phyloP scores from a whole-genome alignment of 2,888 invertebrate genomes.

The Hipparchia semele region DNA sequence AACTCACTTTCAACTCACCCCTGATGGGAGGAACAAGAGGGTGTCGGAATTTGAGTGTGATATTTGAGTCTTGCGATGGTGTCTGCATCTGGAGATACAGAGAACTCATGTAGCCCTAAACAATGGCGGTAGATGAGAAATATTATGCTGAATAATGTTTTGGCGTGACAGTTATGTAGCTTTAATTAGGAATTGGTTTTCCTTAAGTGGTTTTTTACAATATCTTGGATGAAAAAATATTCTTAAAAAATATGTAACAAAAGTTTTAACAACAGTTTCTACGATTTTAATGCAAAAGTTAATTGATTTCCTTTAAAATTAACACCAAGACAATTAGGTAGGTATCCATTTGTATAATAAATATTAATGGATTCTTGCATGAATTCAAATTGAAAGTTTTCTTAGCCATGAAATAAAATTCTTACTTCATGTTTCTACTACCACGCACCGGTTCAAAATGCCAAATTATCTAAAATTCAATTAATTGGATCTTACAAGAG shows the following conservation, averaged over 20 bases:
- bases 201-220: constrained; percentile 1
- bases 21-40: constrained; percentile 79
- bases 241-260: not conserved
- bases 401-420: no score
- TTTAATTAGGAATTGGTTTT: constrained; percentile 24
- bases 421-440: no score
- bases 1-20: constrained; percentile 70
- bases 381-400: no score
- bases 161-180: constrained; percentile 8
- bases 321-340: no score
- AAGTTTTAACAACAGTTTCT: no score
- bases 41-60: constrained; percentile 86
- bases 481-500: not conserved
- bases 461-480: not conserved
- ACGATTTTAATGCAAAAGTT: no score
- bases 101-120: not conserved
- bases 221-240: not conserved
- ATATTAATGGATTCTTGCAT: not conserved
- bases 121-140: not conserved
- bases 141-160: not conserved
- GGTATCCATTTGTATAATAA: not conserved
- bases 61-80: constrained; percentile 55
- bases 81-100: not conserved
- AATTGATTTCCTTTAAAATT: no score
- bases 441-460: not conserved